These are phyloP conservation scores for Temnopleurus reevesii DNA, from an alignment of 53 echinoderm and acorn worm species.

Conservation along the genomic window DNA sequence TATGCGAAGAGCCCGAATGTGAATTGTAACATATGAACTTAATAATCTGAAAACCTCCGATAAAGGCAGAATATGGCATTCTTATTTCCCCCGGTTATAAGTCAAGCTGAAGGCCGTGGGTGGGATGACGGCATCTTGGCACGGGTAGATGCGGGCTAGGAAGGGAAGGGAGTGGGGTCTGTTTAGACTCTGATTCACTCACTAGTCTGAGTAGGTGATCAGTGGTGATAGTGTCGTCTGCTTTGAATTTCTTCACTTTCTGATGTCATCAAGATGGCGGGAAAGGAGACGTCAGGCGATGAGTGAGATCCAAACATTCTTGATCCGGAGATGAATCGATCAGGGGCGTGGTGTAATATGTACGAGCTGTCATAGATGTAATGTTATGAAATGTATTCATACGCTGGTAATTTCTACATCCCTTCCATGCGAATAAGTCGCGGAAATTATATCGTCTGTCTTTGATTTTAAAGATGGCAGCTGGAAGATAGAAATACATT, in stretches of 20 bases:
- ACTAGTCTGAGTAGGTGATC: slow-evolving; percentile 23
- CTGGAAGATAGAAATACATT: not conserved
- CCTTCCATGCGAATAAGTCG: not conserved
- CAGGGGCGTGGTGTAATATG: slow-evolving; percentile 22
- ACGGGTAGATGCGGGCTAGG: not conserved
- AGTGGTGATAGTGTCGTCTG: not conserved
- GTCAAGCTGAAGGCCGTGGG: not conserved
- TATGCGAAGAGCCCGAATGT: no score
- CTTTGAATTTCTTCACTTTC: not conserved
- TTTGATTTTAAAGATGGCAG: not conserved
- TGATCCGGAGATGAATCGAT: not conserved
- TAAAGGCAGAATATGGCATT: no score
- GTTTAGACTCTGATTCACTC: slow-evolving; percentile 24
- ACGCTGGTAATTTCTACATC: not conserved
- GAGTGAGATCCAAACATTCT: slow-evolving; percentile 1
- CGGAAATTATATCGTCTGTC: not conserved
- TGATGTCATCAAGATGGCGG: slow-evolving; percentile 40
- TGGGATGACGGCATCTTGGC: slow-evolving; percentile 23
- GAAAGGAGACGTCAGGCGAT: slow-evolving; percentile 27
- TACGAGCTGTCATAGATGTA: not conserved
- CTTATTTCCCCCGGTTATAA: no score
- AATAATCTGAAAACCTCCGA: no score
- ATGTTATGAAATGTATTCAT: not conserved
- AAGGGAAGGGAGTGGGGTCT: slow-evolving; percentile 39
- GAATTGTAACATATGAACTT: no score